Conservation (phyloP, 2,888 invertebrate genomes). For the Volucella bombylans region DNA sequence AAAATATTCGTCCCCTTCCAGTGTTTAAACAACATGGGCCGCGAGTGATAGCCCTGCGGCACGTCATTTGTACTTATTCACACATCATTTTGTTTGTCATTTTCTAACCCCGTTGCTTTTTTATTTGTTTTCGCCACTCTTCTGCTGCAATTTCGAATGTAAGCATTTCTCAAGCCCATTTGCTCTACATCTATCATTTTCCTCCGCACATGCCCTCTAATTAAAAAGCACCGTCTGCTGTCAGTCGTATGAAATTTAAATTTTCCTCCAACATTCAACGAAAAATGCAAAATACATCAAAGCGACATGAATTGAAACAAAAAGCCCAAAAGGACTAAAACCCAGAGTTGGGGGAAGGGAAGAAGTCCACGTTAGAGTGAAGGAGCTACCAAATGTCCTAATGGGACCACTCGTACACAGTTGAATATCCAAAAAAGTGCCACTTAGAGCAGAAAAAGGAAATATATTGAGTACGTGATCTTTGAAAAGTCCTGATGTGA, state of each 20-base stretch:
- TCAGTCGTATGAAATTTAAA: slow-evolving; percentile 66
- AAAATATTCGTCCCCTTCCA: too few species aligned
- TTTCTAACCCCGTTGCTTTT: too few species aligned
- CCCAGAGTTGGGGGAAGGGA: slow-evolving; percentile 20
- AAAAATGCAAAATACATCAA: slow-evolving; percentile 70
- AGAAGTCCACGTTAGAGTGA: slow-evolving; percentile 17
- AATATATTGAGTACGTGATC: slow-evolving; percentile 83
- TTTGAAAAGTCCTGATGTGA: slow-evolving; percentile 82
- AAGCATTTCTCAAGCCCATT: slow-evolving; percentile 14
- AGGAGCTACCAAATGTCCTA: slow-evolving; percentile 46
- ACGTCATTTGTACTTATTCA: too few species aligned
- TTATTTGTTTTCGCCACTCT: not conserved
- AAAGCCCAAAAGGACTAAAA: not conserved
- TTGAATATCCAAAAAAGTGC: slow-evolving; percentile 73
- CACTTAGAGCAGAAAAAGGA: slow-evolving; percentile 74
- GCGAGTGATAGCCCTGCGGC: too few species aligned
- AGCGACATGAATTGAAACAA: slow-evolving; percentile 22
- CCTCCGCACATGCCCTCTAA: slow-evolving; percentile 34
- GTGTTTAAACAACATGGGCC: too few species aligned
- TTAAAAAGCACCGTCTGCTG: slow-evolving; percentile 67
- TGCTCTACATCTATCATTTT: slow-evolving; percentile 49
- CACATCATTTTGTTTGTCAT: too few species aligned
- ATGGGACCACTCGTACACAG: slow-evolving; percentile 73
- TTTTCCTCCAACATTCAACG: slow-evolving; percentile 59
- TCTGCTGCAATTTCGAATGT: slow-evolving; percentile 3